Evolutionary conservation across 2,797 vertebrate genomes (phyloP).

Genomic region (Coendou prehensilis): DNA sequence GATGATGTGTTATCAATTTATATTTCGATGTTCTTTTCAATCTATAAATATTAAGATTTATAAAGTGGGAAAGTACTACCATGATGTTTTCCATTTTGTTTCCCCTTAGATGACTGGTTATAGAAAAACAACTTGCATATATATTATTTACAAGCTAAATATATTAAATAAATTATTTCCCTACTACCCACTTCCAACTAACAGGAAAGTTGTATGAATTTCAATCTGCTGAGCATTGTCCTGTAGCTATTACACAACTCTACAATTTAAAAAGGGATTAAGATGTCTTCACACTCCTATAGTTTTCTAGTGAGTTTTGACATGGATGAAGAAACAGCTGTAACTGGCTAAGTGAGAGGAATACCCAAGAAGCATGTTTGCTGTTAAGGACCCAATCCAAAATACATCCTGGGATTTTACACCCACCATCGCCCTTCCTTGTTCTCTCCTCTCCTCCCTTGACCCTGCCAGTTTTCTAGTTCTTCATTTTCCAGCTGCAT

Average conservation of each 20-base stretch:
- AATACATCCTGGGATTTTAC: slow-evolving; percentile 48
- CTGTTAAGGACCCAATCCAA: slow-evolving; percentile 51
- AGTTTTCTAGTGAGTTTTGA: slow-evolving; percentile 74
- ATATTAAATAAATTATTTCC: slow-evolving; percentile 7
- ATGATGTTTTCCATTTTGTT: neutral
- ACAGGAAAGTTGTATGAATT: slow-evolving; percentile 77
- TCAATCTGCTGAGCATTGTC: slow-evolving; percentile 74
- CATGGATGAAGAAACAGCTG: slow-evolving; percentile 60
- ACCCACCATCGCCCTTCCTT: too few species aligned
- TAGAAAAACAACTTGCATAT: neutral
- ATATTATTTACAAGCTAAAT: slow-evolving; percentile 46
- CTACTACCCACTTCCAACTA: neutral
- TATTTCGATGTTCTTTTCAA: slow-evolving; percentile 12
- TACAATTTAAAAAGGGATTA: slow-evolving; percentile 78
- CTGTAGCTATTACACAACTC: slow-evolving; percentile 79
- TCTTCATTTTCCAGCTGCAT: neutral
- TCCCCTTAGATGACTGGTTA: neutral
- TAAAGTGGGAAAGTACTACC: neutral
- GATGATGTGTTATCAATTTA: slow-evolving; percentile 6
- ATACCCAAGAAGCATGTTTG: slow-evolving; percentile 62
- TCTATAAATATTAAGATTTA: slow-evolving; percentile 8
- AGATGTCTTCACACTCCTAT: slow-evolving; percentile 66
- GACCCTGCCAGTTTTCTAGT: neutral
- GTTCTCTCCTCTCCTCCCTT: neutral
- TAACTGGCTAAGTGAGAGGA: slow-evolving; percentile 75